Percentiles rank a stretch among this genome's conserved stretches.
These are phyloP conservation scores for Sminthurides bifidus DNA, from an alignment of 1,140 invertebrate species.

Conservation along the genomic window DNA sequence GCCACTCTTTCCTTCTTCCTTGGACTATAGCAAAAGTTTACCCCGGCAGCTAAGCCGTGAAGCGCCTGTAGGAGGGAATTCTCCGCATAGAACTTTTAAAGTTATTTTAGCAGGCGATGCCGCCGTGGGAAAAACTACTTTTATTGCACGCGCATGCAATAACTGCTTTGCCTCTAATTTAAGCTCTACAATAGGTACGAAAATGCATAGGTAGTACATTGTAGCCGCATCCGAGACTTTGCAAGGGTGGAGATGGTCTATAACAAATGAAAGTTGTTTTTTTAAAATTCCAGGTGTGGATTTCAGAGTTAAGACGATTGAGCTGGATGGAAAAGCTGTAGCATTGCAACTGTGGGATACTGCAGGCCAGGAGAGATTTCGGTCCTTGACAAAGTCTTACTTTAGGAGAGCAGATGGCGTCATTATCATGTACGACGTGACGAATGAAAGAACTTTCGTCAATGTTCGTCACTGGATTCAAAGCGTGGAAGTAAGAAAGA, in stretches of 20 bases:
- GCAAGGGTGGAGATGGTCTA: not conserved
- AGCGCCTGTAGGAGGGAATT: not conserved
- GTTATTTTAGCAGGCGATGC: constrained; percentile 55
- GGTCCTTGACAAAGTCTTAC: constrained; percentile 56
- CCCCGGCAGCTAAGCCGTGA: not conserved
- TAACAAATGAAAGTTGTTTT: not conserved
- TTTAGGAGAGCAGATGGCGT: constrained; percentile 58
- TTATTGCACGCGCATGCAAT: constrained; percentile 51
- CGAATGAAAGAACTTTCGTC: constrained; percentile 48
- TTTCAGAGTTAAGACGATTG: constrained; percentile 51
- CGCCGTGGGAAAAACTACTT: constrained; percentile 53
- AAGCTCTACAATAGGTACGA: constrained; percentile 50
- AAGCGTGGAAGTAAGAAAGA: constrained; percentile 18
- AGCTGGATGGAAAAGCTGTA: constrained; percentile 47
- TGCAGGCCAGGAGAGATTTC: constrained; percentile 45
- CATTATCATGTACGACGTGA: constrained; percentile 48
- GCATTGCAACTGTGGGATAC: constrained; percentile 51
- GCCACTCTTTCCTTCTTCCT: not conserved
- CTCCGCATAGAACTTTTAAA: constrained; percentile 35
- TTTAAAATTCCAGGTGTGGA: constrained; percentile 36
- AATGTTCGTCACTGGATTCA: constrained; percentile 50
- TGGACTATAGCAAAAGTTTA: not conserved
- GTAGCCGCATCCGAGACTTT: too few relatives aligned
- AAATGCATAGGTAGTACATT: not conserved
- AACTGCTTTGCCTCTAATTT: constrained; percentile 47